Evolutionary conservation across 2,113 vertebrate species (phyloP), one percentile per base, ranked within the genome.

Genomic region (Mormyrus iriodes): DNA sequence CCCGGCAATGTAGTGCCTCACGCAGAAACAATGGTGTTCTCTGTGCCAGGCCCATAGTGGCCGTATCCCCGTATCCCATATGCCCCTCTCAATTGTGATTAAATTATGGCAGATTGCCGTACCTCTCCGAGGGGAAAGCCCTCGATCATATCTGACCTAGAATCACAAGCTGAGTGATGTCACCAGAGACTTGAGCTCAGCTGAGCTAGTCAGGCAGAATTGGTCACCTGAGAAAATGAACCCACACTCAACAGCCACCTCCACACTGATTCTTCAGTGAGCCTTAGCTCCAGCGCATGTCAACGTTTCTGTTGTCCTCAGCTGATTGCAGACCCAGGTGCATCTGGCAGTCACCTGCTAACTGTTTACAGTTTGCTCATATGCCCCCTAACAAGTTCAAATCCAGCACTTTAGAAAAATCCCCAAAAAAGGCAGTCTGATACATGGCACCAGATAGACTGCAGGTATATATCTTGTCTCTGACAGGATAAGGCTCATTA

Each of bases 41-140:
- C 85, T 58, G 35, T 58, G 85, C 85, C 52, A 42, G 19, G 85
- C 46, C 52, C 52, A 17, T 21, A 17, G 52, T 55, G 85, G 17
- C 85, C 46, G 3, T 55, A 17, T 87, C 85, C 85, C 52, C 35
- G 13, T 21, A 87, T 87, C 85, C 52, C 35, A 5, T 21, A 87
- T 87, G 85, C 85, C 35, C 13, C 51, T 31, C 85, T 19, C 85
- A 44, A 31, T 42, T 53, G 27, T 87, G 46, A 87, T 87, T 87
- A 87, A 87, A 87, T 58, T 35, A 35, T 42, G 52, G 52, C 35
- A 10, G 24, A 48, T 55, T 55, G 51, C 53, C 31, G n/a, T 87
- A 10, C 39, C 35, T 31, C 85, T 55, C 31, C 6, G 15, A 55
- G n/a, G 35, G 85, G 44, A 24, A 12, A 39, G 35, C 49, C 0